phyloP scores from a whole-genome alignment of 2,113 vertebrate genomes.

The Mungos mungo region DNA sequence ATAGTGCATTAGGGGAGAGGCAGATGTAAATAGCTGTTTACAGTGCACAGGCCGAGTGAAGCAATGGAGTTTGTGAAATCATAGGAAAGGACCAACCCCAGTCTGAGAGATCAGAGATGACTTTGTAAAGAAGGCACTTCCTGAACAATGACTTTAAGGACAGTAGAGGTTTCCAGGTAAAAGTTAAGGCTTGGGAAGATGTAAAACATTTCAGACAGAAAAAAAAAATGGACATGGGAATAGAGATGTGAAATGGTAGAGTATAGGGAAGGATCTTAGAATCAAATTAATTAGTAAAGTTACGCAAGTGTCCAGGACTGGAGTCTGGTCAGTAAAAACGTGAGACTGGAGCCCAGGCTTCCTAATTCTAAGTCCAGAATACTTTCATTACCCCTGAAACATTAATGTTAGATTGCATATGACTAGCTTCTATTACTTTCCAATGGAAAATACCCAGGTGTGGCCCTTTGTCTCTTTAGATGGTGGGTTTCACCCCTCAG shows the following conservation, averaged over 20 bases:
- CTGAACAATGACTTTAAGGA: background rate
- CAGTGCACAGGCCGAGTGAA: background rate
- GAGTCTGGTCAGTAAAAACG: constrained; percentile 7
- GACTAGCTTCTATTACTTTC: background rate
- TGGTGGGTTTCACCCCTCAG: background rate
- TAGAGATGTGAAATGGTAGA: background rate
- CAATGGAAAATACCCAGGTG: background rate
- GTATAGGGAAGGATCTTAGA: background rate
- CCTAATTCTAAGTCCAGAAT: background rate
- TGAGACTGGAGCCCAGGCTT: background rate
- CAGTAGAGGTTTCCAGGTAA: constrained; percentile 4
- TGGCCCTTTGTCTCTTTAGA: background rate
- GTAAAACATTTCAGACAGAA: background rate
- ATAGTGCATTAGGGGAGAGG: background rate
- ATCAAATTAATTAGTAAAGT: background rate
- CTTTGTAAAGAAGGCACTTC: background rate
- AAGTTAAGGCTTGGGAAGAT: background rate
- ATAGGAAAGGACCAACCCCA: background rate
- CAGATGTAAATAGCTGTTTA: background rate
- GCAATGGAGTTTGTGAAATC: background rate
- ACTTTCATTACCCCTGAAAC: background rate
- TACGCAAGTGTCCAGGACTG: background rate
- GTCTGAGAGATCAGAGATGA: background rate
- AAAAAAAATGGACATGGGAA: background rate
- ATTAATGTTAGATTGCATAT: background rate